These are phyloP conservation scores for Phalloptychus januarius DNA, from an alignment of 2,797 vertebrate species.

Conservation along the genomic window DNA sequence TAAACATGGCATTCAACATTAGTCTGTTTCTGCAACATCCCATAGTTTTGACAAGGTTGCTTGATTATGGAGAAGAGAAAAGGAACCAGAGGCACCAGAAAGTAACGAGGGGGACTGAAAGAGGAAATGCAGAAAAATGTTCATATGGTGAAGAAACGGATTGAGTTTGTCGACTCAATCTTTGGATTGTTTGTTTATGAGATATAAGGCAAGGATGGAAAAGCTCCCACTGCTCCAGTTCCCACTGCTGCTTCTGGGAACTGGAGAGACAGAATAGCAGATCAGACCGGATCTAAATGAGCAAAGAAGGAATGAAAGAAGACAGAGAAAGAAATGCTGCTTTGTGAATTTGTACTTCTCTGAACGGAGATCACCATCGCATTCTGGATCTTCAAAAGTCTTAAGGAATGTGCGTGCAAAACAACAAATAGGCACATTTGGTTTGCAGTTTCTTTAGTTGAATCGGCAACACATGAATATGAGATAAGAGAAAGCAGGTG, in stretches of 20 bases:
- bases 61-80: background rate
- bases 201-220: background rate
- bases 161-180: background rate
- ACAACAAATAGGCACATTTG: conserved; percentile 10
- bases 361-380: conserved; percentile 49
- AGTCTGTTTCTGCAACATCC: background rate
- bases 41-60: background rate
- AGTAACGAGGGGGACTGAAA: background rate
- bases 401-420: conserved; percentile 21
- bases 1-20: background rate
- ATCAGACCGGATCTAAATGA: conserved; percentile 34
- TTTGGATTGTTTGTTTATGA: background rate
- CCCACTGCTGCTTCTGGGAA: background rate
- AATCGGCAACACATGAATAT: conserved; percentile 43
- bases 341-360: conserved; percentile 26
- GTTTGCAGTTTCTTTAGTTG: conserved; percentile 36
- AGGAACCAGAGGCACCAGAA: background rate
- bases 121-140: too few species aligned
- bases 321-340: conserved; percentile 14
- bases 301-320: conserved; percentile 14
- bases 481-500: background rate
- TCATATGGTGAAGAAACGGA: too few species aligned
- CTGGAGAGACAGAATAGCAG: conserved; percentile 8
- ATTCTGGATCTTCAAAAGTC: conserved; percentile 15
- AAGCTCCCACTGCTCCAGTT: background rate